Evolutionary conservation across 1,140 invertebrate species (phyloP).

Genomic region (Conus betulinus): DNA sequence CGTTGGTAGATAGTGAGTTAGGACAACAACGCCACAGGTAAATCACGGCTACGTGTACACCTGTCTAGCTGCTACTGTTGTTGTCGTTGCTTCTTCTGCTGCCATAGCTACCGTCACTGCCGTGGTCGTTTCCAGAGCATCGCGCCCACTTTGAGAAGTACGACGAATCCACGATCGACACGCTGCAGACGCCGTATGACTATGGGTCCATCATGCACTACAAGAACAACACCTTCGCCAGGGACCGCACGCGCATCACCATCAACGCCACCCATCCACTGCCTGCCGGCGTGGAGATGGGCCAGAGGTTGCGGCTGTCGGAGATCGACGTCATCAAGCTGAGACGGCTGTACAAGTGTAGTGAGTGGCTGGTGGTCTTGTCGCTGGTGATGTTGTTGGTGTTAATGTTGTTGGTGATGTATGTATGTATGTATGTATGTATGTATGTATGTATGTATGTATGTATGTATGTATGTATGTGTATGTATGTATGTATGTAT

Average conservation of each 20-base stretch:
- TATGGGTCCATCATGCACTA: constrained; percentile 78
- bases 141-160: constrained; percentile 47
- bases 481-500: no score
- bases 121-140: constrained; percentile 31
- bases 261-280: constrained; percentile 66
- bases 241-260: constrained; percentile 71
- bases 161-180: constrained; percentile 53
- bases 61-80: no score
- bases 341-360: constrained; percentile 64
- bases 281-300: constrained; percentile 57
- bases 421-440: no score
- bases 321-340: constrained; percentile 65
- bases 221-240: constrained; percentile 74
- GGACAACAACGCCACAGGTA: no score
- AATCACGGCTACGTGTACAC: no score
- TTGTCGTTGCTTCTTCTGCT: no score
- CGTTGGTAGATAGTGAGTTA: no score
- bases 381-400: no score
- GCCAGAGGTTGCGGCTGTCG: constrained; percentile 67
- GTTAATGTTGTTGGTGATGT: no score
- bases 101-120: no score
- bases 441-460: no score
- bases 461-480: no score
- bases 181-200: constrained; percentile 70
- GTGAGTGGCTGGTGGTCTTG: neutral